Evolutionary conservation across 2,113 vertebrate species (phyloP), one percentile per base, ranked within the genome.

Genomic region (Psilopsiagon aymara): DNA sequence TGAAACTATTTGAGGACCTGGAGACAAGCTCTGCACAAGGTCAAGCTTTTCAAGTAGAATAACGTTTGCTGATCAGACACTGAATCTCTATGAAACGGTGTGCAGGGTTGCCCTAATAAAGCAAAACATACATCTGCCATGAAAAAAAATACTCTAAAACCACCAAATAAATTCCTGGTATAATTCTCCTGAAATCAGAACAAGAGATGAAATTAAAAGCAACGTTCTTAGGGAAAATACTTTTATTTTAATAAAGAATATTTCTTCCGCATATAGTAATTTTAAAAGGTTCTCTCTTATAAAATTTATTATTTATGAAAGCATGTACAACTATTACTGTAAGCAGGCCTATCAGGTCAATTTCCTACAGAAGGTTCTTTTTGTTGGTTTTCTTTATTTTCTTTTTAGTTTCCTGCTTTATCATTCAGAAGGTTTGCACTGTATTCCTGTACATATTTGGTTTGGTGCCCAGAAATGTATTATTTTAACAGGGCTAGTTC

Each of bases 381-480:
- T 77, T 79, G 86, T 71, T 93, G 76, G 41, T 90, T 91, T 78
- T 92, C 66, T 78, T 77, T 96, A 57, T 95, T 96, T 97, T 87
- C 35, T 79, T 78, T 91, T 94, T 66, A 44, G 88, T 82, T 94
- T 95, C 77, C 62, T 92, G 60, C n/a, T 96, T 96, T 95, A 87
- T 87, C 57, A 96, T 95, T 96, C 92, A 92, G 86, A 81, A 55
- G 76, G 73, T 96, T 91, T 95, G 88, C 47, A 28, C 66, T 96
- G 83, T 94, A 94, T 97, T 96, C 88, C 88, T 95, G 90, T 92
- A 96, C 44, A 69, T 95, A 93, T 94, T 97, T 97, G 96, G 92
- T 93, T 95, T 96, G 88, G 80, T 97, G 95, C 96, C 95, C 96
- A 97, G 95, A 97, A 95, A 93, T 68, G 90, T 96, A 96, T 96